phyloP scores from a whole-genome alignment of 1,140 invertebrate species.

The Tetraneura akinire region DNA sequence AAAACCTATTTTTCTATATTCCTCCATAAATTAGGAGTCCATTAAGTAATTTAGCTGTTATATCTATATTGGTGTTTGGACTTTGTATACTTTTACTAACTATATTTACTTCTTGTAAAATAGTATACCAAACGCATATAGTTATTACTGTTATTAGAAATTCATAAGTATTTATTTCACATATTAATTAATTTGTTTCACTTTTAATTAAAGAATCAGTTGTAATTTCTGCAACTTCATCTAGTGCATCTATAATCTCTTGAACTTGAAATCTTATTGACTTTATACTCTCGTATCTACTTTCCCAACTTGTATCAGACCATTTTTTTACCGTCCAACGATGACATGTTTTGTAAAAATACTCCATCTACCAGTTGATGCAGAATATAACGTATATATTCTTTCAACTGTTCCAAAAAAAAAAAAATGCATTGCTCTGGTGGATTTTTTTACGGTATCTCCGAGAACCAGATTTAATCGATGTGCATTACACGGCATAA shows the following conservation, averaged over 20 bases:
- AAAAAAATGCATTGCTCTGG: background rate
- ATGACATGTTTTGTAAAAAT: constrained; percentile 34
- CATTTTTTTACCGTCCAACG: too few species aligned
- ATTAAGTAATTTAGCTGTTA: too few species aligned
- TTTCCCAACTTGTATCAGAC: constrained; percentile 45
- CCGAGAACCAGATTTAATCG: background rate
- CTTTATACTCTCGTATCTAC: background rate
- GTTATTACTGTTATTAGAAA: constrained; percentile 6
- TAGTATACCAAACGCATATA: constrained; percentile 2
- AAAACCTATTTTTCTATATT: too few species aligned
- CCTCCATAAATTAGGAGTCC: too few species aligned
- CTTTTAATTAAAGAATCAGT: constrained; percentile 6
- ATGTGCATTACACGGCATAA: constrained; percentile 35
- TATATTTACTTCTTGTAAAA: too few species aligned
- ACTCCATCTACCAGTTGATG: background rate
- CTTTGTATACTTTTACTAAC: too few species aligned
- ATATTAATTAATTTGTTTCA: constrained; percentile 4
- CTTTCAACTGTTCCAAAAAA: constrained; percentile 18
- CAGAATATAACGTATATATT: constrained; percentile 4
- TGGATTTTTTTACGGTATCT: background rate
- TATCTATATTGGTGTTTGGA: too few species aligned
- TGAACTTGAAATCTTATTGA: background rate
- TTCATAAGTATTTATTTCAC: background rate
- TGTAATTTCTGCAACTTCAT: background rate
- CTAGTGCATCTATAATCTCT: constrained; percentile 14